Evolutionary conservation across 2,113 vertebrate species (phyloP), one percentile per base, ranked within the genome.

Genomic region (Hymenochirus boettgeri): DNA sequence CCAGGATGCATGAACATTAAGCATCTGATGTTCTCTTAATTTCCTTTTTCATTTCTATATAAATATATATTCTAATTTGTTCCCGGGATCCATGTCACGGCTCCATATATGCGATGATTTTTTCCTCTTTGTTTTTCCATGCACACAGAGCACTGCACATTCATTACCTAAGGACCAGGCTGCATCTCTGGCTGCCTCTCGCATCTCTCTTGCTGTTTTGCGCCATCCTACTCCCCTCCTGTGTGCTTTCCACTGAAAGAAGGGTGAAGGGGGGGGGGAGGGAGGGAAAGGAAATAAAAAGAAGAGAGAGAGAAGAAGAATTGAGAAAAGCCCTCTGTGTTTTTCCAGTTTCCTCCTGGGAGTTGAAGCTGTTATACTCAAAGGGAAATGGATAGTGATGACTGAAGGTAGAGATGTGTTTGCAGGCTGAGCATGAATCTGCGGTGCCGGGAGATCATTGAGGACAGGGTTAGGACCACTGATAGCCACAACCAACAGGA

Each of bases 111-210:
- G 88, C 47, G 75, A 79, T 81, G 79, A 80, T 76, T 82, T 73
- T 77, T 72, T 66, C 63, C 63, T 85, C 80, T 82, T 79, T 71
- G 8, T 51, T 94, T 97, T 94, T 84, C 91, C 90, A 91, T 93
- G 93, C 91, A 93, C 95, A 94, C 96, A 90, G 92, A 94, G 95
- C 94, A 93, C 91, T 98, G 95, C 95, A 77, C 96, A 97, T 98
- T 96, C 93, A 97, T 95, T 88, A 86, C 89, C 90, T 88, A 82
- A 78, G 86, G 83, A 91, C 92, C 86, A 83, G 77, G 82, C 90
- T 91, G 85, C 80, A 82, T 85, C 71, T 31, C 45, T 58, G 42
- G 54, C 63, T 54, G 54, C 63, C 45, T 50, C 33, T 58, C 48
- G 45, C 29, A 33, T 66, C 54, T 48, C 62, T 26, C 27, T 56